These are phyloP conservation scores for Pandemis cinnamomeana DNA, from an alignment of 2,888 invertebrate genomes.

Conservation along the genomic window DNA sequence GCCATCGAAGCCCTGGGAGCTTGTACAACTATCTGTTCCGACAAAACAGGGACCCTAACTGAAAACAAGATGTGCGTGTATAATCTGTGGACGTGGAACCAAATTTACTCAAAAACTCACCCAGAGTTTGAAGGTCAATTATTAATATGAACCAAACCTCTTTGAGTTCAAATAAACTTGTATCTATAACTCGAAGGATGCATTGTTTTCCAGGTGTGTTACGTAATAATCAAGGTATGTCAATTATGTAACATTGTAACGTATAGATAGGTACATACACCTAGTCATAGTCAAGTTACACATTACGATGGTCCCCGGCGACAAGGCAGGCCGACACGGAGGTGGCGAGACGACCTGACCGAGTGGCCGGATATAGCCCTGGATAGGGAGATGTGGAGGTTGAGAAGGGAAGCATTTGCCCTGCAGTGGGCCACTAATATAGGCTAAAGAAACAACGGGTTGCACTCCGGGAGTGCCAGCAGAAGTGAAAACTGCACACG, in stretches of 20 bases:
- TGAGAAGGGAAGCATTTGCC: no score
- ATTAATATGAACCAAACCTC: background rate
- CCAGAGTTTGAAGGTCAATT: constrained; percentile 57
- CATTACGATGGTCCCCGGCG: no score
- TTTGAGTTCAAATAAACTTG: background rate
- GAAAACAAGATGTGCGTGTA: constrained; percentile 99
- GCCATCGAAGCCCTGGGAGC: constrained; percentile 99
- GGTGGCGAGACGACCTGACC: no score
- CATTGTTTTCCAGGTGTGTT: constrained; percentile 57
- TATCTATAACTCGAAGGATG: no score
- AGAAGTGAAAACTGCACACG: no score
- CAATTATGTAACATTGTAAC: background rate
- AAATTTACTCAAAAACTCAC: constrained; percentile 93
- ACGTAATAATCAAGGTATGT: constrained; percentile 58
- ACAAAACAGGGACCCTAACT: constrained; percentile 99
- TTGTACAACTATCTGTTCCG: constrained; percentile 99
- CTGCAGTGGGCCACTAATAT: no score
- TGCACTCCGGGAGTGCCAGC: no score
- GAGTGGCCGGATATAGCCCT: no score
- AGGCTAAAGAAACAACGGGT: no score
- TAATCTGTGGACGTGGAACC: constrained; percentile 98
- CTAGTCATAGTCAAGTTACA: no score
- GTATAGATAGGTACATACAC: background rate
- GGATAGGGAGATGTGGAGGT: no score
- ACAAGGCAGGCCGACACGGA: no score